A percentile compares a stretch with the other conserved stretches of the same genome.
phyloP scores from a whole-genome alignment of 2,113 vertebrate genomes.

The Bos indicus region DNA sequence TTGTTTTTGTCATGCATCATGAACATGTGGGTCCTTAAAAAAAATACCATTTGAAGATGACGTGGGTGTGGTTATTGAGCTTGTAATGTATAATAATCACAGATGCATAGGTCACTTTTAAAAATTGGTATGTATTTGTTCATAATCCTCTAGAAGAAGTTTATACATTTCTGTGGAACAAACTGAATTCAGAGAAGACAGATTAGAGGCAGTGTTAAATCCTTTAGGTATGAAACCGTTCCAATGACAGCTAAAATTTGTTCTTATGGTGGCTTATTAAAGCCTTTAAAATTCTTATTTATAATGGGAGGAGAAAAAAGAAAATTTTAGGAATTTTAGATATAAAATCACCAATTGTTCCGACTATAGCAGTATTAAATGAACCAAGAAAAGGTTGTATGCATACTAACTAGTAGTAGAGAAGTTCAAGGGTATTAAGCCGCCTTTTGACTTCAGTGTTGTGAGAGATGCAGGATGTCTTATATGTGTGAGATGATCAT shows the following conservation, averaged over 20 bases:
- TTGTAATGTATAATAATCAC: rapidly evolving
- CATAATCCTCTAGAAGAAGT: not conserved
- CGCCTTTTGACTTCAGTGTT: not conserved
- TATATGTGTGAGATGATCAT: rapidly evolving
- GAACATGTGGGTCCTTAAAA: constrained; percentile 30
- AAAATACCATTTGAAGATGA: not conserved
- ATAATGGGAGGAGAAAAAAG: not conserved
- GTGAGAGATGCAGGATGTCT: rapidly evolving
- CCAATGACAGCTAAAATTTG: not conserved
- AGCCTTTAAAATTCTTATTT: not conserved
- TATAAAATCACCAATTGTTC: not conserved
- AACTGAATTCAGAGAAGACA: not conserved
- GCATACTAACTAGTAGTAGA: not conserved
- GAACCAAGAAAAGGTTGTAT: not conserved
- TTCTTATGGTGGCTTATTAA: not conserved
- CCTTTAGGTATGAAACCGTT: not conserved
- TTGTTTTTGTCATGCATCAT: not conserved
- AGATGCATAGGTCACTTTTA: not conserved
- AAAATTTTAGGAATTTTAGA: not conserved
- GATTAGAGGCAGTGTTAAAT: not conserved
- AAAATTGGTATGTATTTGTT: not conserved
- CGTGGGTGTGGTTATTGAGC: not conserved
- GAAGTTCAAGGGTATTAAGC: not conserved
- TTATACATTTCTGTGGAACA: not conserved
- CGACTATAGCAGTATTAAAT: not conserved